Conservation (phyloP, 2,888 invertebrate genomes). For the Cryptocheilus praepositus region DNA sequence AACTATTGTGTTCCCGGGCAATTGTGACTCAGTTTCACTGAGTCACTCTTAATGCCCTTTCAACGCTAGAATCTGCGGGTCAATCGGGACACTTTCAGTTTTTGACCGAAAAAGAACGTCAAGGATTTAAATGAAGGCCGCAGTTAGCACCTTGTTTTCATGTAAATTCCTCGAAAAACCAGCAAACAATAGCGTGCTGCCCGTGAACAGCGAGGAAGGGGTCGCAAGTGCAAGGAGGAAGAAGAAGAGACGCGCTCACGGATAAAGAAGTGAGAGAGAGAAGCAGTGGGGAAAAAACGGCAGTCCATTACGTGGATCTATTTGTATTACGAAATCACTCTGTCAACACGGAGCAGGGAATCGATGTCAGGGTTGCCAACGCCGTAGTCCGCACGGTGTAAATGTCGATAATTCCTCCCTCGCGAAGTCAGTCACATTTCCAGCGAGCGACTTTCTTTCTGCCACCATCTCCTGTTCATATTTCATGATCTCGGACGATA, state of each 20-base stretch:
- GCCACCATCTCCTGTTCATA: too few relatives aligned
- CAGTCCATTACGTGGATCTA: conserved; percentile 49
- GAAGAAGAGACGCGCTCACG: background rate
- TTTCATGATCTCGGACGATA: too few relatives aligned
- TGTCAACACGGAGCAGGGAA: conserved; percentile 51
- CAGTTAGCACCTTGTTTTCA: background rate
- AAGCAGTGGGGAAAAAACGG: conserved; percentile 27
- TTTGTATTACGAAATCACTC: conserved; percentile 58
- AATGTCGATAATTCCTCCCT: conserved; percentile 50
- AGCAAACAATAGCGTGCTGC: background rate
- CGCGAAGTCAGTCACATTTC: conserved; percentile 1
- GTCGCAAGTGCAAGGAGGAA: conserved; percentile 11
- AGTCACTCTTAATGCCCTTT: too few relatives aligned
- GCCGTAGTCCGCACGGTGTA: conserved; percentile 23
- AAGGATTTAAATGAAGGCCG: too few relatives aligned
- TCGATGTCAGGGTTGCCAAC: conserved; percentile 57
- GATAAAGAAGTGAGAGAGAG: background rate
- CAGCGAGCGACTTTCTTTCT: conserved; percentile 4
- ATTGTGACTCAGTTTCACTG: too few relatives aligned
- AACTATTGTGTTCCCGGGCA: too few relatives aligned
- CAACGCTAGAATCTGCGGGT: too few relatives aligned
- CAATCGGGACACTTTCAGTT: too few relatives aligned
- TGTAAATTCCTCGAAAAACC: conserved; percentile 11
- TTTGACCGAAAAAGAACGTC: too few relatives aligned
- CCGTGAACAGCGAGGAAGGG: background rate